phyloP scores from a whole-genome alignment of 2,113 vertebrate genomes.

The Heterochromis multidens region DNA sequence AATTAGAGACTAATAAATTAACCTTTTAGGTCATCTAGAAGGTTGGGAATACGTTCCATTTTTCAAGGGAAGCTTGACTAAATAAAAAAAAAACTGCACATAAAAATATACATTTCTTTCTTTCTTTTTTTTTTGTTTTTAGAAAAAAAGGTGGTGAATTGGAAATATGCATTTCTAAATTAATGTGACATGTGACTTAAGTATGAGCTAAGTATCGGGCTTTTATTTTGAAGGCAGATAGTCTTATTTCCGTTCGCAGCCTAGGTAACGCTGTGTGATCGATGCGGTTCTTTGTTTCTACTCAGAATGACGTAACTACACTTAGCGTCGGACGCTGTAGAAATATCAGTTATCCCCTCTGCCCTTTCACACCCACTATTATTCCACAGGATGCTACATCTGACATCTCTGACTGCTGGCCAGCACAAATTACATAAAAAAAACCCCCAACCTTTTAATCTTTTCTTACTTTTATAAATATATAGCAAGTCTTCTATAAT shows the following conservation, averaged over 20 bases:
- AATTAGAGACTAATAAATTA: no score
- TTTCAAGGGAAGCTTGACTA: no score
- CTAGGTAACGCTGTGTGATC: background rate
- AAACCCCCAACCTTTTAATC: background rate
- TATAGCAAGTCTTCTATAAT: no score
- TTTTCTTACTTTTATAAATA: no score
- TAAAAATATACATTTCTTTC: no score
- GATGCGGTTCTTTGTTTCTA: slow-evolving; percentile 35
- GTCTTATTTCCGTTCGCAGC: background rate
- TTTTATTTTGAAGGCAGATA: slow-evolving; percentile 20
- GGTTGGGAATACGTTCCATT: no score
- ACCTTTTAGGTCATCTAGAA: no score
- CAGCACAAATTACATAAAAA: background rate
- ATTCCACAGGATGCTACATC: background rate
- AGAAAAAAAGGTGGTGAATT: no score
- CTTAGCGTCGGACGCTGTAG: background rate
- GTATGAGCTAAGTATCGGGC: background rate
- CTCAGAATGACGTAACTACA: slow-evolving; percentile 37
- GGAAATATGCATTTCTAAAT: background rate
- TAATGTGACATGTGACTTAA: accelerated
- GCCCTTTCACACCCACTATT: background rate
- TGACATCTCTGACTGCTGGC: background rate
- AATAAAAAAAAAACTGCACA: no score
- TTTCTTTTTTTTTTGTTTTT: no score
- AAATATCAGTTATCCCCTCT: no score